phyloP scores from a whole-genome alignment of 2,113 vertebrate genomes.

The Sinocyclocheilus rhinocerous region DNA sequence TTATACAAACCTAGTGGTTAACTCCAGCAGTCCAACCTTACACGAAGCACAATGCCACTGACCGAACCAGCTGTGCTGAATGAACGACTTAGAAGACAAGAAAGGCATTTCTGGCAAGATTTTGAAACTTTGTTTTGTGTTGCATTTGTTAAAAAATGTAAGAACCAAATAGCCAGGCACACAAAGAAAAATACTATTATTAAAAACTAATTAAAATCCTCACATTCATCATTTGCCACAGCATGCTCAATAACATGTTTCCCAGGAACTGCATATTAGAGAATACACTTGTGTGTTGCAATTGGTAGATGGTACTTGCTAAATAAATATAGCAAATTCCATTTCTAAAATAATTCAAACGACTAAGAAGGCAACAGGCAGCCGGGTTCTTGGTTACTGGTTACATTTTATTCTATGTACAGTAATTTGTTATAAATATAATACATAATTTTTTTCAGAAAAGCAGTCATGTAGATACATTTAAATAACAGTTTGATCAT shows the following conservation, averaged over 20 bases:
- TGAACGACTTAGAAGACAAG: background rate
- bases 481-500: constrained; percentile 82
- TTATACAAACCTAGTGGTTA: too few relatives aligned
- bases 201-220: background rate
- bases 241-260: background rate
- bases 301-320: background rate
- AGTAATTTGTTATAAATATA: constrained; percentile 99
- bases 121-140: background rate
- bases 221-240: background rate
- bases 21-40: background rate
- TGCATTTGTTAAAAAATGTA: background rate
- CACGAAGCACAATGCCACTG: background rate
- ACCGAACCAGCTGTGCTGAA: background rate
- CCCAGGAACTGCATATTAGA: background rate
- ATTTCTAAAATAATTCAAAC: background rate
- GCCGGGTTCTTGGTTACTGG: constrained; percentile 62
- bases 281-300: background rate
- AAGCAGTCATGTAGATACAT: constrained; percentile 85
- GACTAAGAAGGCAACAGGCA: constrained; percentile 7
- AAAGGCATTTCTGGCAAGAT: background rate
- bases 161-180: background rate
- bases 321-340: background rate
- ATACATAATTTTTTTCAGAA: constrained; percentile 88
- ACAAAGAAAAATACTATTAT: background rate
- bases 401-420: constrained; percentile 98